Percentiles rank a stretch among this genome's conserved stretches.
Evolutionary conservation across 1,140 invertebrate genomes (phyloP).

Genomic region (Drosophila repletoides): DNA sequence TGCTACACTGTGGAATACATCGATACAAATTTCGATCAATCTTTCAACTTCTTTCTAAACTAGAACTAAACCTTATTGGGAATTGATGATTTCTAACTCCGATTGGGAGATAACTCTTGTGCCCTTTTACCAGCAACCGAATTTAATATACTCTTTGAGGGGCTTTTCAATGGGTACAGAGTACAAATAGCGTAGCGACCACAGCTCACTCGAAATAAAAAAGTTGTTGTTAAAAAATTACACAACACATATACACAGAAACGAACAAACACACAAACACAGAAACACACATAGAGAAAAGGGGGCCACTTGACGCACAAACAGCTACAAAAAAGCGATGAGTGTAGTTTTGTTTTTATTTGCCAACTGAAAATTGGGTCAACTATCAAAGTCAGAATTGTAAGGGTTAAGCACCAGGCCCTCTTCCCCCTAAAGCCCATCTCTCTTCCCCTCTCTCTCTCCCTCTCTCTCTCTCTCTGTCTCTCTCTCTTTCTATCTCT

Average conservation of each 20-base stretch:
- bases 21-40: too few relatives aligned
- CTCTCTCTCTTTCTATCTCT: background rate
- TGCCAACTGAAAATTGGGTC: conserved; percentile 68
- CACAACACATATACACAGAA: conserved; percentile 49
- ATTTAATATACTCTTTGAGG: too few relatives aligned
- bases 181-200: conserved; percentile 26
- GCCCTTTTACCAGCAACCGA: too few relatives aligned
- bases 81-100: too few relatives aligned
- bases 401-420: conserved; percentile 68
- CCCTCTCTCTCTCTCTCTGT: too few relatives aligned
- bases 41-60: too few relatives aligned
- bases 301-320: conserved; percentile 63
- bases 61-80: too few relatives aligned
- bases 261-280: conserved; percentile 7
- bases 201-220: conserved; percentile 57
- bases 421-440: background rate
- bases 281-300: conserved; percentile 26
- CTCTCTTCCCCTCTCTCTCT: background rate
- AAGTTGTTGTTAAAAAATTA: conserved; percentile 79
- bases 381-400: conserved; percentile 79
- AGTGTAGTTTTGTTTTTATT: conserved; percentile 63
- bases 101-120: too few relatives aligned
- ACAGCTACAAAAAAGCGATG: conserved; percentile 59
- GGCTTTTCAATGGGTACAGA: too few relatives aligned
- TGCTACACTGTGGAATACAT: too few relatives aligned